phyloP scores from a whole-genome alignment of 2,113 vertebrate genomes.

The Catharus bicknelli region DNA sequence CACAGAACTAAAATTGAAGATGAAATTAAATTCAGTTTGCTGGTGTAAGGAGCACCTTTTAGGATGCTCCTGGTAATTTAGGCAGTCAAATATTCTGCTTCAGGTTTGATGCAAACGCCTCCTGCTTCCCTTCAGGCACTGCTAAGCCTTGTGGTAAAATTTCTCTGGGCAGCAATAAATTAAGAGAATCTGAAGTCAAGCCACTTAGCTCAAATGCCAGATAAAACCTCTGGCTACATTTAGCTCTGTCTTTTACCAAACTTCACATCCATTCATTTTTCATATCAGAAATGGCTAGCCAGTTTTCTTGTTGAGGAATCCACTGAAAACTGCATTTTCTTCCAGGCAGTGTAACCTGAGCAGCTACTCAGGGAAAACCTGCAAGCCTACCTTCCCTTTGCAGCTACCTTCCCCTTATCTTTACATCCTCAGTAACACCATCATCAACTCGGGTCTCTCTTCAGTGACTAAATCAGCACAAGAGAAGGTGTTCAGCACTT shows the following conservation, averaged over 20 bases:
- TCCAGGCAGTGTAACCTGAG: fast-evolving
- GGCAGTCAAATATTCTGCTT: background rate
- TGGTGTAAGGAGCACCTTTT: background rate
- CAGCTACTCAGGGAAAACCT: background rate
- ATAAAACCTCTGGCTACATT: background rate
- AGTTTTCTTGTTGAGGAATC: background rate
- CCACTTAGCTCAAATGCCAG: background rate
- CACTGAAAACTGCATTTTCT: background rate
- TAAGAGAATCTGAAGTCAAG: background rate
- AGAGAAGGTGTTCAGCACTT: background rate
- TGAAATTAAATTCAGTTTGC: background rate
- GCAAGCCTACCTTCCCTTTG: background rate
- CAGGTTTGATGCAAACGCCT: background rate
- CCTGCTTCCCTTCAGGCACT: background rate
- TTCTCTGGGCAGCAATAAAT: background rate
- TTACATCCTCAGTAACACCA: background rate
- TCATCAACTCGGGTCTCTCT: background rate
- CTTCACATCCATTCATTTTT: background rate
- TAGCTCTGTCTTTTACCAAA: background rate
- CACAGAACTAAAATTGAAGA: background rate
- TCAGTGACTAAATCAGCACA: background rate
- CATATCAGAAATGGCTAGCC: background rate
- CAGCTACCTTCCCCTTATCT: background rate
- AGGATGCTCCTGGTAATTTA: background rate
- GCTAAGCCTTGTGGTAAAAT: background rate